Base-by-base conservation (phyloP, 2,797 vertebrate species). In the Anguilla megastoma region DNA sequence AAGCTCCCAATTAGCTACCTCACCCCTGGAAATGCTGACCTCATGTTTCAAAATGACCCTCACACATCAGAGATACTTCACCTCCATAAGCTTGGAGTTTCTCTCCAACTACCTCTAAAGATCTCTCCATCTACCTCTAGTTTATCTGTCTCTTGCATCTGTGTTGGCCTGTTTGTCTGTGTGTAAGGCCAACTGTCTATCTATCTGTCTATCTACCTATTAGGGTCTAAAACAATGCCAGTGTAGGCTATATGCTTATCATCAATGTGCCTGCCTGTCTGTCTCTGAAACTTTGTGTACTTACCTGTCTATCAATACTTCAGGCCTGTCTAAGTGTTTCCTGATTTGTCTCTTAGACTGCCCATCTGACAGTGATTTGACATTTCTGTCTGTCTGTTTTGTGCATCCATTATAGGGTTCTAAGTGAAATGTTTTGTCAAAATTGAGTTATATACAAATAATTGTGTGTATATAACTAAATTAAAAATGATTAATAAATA, bases 131-230 rank as follows among this genome's bases (percentile, higher is more conserved):
- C 36, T 41, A 41, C 36, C 36, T 41, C 36, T 3, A 41, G 3
- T n/a, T 7, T 50, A 24, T 82, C 79, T 79, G 74, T 82, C 79
- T 50, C 41, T n/a, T 45, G 45, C 8, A 80, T 82, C 18, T 21
- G 79, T 50, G 5, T 27, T 21, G 18, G 45, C 50, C 79, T 48
- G 79, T 82, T 50, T 24, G 41, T 48, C 79, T 82, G 79, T 33
- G 45, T 82, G 41, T 50, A n/a, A 82, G 76, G 14, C 79, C 45
- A 50, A 4, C 66, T 3, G 60, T 63, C 21, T 30, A 9, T 71
- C 24, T 71, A 9, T 50, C 79, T 82, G 79, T 82, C 79, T 82
- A 82, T 82, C 79, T 48, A 50, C 21, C 41, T 48, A 82, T 79
- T 36, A 2, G 33, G 33, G 33, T 21, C 74, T 45, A 2, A 21